Evolutionary conservation across 2,797 vertebrate species (phyloP).

Genomic region (Ispidina lecontei): DNA sequence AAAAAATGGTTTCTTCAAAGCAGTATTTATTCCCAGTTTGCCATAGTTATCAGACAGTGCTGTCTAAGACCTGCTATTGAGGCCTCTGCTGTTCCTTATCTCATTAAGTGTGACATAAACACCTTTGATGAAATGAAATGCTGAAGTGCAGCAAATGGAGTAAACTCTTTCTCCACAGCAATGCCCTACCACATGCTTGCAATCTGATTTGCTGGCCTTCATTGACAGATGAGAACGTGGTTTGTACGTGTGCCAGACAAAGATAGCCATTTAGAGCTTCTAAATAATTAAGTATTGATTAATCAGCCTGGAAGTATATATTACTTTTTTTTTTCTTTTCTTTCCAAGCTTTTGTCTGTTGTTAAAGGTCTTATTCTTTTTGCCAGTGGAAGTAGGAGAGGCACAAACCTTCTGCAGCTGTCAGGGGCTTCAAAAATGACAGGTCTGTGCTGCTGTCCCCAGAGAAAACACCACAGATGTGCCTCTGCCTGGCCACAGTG

Average conservation of each 20-base stretch:
- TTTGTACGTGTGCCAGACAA: constrained; percentile 71
- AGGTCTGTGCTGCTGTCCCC: not conserved
- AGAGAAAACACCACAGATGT: not conserved
- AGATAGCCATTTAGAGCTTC: constrained; percentile 81
- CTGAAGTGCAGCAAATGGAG: constrained; percentile 50
- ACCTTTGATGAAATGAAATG: constrained; percentile 75
- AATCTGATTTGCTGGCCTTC: constrained; percentile 83
- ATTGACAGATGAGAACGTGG: constrained; percentile 79
- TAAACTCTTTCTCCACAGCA: constrained; percentile 28
- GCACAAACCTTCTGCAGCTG: not conserved
- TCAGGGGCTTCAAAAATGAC: not conserved
- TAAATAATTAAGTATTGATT: constrained; percentile 91
- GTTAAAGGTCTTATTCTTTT: constrained; percentile 64
- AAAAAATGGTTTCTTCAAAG: constrained; percentile 48
- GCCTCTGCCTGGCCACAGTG: not conserved
- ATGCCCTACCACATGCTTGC: constrained; percentile 43
- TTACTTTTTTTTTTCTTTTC: not conserved
- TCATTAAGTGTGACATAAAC: constrained; percentile 73
- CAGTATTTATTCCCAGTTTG: constrained; percentile 53
- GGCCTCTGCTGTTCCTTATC: constrained; percentile 53
- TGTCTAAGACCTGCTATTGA: constrained; percentile 32
- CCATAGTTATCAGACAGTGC: constrained; percentile 58
- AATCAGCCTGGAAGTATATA: constrained; percentile 72
- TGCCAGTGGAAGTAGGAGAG: not conserved
- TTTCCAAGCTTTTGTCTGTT: constrained; percentile 10